Conservation (phyloP, 2,797 vertebrate genomes). For the Sebastes steindachneri region DNA sequence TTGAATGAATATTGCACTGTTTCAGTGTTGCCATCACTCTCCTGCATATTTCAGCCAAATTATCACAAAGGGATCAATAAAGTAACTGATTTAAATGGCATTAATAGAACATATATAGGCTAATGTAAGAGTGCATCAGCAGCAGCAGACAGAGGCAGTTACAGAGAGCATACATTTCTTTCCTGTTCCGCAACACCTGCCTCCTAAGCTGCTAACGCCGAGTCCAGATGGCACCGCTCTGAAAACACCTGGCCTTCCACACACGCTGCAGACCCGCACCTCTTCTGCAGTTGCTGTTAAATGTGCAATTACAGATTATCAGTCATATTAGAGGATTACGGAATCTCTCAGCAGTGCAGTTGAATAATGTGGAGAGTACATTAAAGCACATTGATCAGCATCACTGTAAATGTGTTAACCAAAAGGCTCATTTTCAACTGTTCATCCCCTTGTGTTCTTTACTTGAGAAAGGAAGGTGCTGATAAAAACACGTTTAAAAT, state of each 20-base stretch:
- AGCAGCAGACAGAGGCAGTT: constrained; percentile 51
- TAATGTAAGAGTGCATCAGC: constrained; percentile 43
- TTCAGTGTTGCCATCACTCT: not conserved
- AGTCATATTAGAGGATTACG: not conserved
- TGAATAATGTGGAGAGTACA: not conserved
- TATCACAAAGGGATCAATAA: not conserved
- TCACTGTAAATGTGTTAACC: not conserved
- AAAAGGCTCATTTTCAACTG: not conserved
- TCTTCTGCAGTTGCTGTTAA: constrained; percentile 49
- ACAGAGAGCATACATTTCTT: constrained; percentile 59
- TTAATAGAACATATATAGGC: not conserved
- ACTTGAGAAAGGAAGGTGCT: not conserved
- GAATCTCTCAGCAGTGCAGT: not conserved
- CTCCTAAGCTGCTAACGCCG: constrained; percentile 68
- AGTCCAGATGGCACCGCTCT: constrained; percentile 78
- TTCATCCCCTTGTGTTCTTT: not conserved
- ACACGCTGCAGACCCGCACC: constrained; percentile 34
- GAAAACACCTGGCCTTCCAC: constrained; percentile 77
- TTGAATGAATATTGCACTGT: not conserved
- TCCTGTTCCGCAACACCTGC: constrained; percentile 76
- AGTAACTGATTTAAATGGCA: constrained; percentile 24
- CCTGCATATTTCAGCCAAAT: not conserved
- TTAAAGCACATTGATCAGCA: not conserved
- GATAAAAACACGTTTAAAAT: not conserved
- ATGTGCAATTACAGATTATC: constrained; percentile 62